Base-by-base conservation (phyloP, 2,888 invertebrate genomes). In the Ischnus inquisitorius region DNA sequence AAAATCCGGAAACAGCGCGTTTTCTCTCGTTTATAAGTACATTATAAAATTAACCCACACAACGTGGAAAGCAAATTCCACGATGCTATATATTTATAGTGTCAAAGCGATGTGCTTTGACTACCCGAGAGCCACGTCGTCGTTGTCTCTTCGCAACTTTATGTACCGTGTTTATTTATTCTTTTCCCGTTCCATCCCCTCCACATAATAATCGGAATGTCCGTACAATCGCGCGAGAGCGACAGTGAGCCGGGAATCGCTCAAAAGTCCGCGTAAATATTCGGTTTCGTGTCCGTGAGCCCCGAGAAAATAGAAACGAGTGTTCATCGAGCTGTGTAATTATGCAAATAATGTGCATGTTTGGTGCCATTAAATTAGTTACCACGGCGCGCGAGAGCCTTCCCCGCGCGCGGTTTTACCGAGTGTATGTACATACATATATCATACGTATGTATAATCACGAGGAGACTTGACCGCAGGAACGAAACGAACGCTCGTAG, bases 341-440 rank as follows among this genome's bases (percentile, higher is more conserved):
- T 88, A 89, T 89, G 89, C 88, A 88, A 89, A 89, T 88, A 87
- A 87, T 88, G 87, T 88, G 88, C 89, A 89, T 89, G 89, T 89
- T 89, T 88, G 86, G 88, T 88, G 85, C 85, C 87, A 88, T 88
- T 89, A 87, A 88, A 89, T 89, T 89, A 89, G 86, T 85, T 76
- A 79, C 79, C 75, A 43, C 54, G 54, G 85, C 85, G 78, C 79
- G 74, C 83, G 34, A 34, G 34, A 34, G 34, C 34, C 34, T 34
- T 83, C 77, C 75, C 79, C 76, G 83, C 76, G 68, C 46, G 57
- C 64, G 76, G 64, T 64, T 57, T 69, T 83, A 65, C 68, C 68
- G 79, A 76, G 71, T 82, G 64, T 57, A 64, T 79, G 69, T 75
- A 72, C 41, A 69, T 64, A 78, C n/a, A 69, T 62, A 74, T 25